phyloP scores from a whole-genome alignment of 2,888 invertebrate species.

The Drosophila borealis region DNA sequence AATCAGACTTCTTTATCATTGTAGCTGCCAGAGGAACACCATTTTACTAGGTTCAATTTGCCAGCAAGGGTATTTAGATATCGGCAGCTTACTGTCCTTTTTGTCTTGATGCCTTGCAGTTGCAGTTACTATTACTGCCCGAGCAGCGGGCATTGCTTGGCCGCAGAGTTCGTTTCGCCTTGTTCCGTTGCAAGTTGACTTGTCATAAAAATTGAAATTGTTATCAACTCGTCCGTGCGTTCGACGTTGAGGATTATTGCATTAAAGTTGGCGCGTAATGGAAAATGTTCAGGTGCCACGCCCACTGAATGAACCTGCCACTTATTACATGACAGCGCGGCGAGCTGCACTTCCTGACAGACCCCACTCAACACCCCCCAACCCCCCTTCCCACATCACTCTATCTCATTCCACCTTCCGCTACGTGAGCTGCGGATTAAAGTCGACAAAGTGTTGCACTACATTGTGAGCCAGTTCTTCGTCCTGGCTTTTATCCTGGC shows the following conservation, averaged over 20 bases:
- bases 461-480: constrained; percentile 17
- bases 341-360: constrained; percentile 42
- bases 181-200: constrained; percentile 66
- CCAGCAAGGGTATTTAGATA: constrained; percentile 4
- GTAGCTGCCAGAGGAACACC: not conserved
- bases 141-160: constrained; percentile 21
- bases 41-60: not conserved
- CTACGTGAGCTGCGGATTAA: constrained; percentile 55
- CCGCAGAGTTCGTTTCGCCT: constrained; percentile 53
- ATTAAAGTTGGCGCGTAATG: constrained; percentile 73
- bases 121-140: constrained; percentile 14
- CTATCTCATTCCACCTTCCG: not conserved
- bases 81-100: not conserved
- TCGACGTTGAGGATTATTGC: constrained; percentile 77
- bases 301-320: constrained; percentile 40
- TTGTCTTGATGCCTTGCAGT: constrained; percentile 4
- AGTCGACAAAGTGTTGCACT: constrained; percentile 52
- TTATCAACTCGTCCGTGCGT: constrained; percentile 81
- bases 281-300: constrained; percentile 59
- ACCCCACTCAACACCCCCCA: not conserved
- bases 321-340: constrained; percentile 54
- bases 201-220: constrained; percentile 81
- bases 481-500: constrained; percentile 10
- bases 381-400: not conserved
- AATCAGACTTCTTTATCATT: not conserved